Base-by-base conservation (phyloP, 1,140 invertebrate species). In the Ditylenchus dipsaci region DNA sequence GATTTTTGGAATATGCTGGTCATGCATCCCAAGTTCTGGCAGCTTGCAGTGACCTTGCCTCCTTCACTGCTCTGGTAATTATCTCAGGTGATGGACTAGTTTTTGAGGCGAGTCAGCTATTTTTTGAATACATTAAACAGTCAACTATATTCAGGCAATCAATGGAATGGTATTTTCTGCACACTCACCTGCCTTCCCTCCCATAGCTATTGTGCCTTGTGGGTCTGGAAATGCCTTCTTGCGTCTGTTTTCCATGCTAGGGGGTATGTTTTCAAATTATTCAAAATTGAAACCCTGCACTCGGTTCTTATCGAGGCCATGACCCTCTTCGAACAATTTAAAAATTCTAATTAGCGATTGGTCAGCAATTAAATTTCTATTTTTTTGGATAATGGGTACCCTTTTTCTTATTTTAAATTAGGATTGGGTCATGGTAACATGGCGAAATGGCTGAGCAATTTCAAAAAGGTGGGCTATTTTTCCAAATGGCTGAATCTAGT, bases 181-280 rank as follows among this genome's bases (percentile, higher is more conserved):
- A 23, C 76, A 78, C 49, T n/a, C 26, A 65, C 19, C 42, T 78
- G n/a, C 58, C 78, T 30, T 60, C 61, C 15, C 78, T 3, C 76
- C 76, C 0, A 45, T 78, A n/a, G 76, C 62, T n/a, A 69, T 78
- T 0, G 68, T 78, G 13, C 76, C 76, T 1, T 69, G 68, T 49
- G 76, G 76, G 5, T 78, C 76, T 29, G 76, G 76, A 58, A 78
- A 78, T 59, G 76, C 3, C 73, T 78, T 42, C 63, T 78, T 1
- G 59, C 77, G 3, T 78, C 76, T 0, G 73, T 78, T 23, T 78
- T 71, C 42, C 53, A 60, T 23, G 19, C 23, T 19, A 1, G 57
- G 49, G 53, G 53, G 71, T 74, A 19, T 15, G 1, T 53, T 45
- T 15, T 19, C 42, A n/a, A 17, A 0, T 29, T 58, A 17, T 9